Evolutionary conservation across 2,888 invertebrate species (phyloP).

Genomic region (Myathropa florea): DNA sequence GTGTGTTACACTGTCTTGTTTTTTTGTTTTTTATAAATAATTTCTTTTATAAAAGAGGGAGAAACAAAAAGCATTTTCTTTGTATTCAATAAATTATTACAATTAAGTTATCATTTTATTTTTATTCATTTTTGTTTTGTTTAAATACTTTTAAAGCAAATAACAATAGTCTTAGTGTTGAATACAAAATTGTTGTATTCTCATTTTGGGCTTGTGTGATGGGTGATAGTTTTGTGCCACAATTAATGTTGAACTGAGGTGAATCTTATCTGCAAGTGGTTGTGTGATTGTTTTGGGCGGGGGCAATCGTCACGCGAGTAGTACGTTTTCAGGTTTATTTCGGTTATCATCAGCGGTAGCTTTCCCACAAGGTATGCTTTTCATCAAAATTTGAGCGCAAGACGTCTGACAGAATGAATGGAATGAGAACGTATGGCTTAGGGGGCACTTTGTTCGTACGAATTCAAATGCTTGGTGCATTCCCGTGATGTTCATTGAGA

Average conservation of each 20-base stretch:
- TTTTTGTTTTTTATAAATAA: conserved; percentile 15
- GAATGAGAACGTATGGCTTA: background rate
- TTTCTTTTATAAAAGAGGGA: conserved; percentile 9
- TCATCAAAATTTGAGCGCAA: background rate
- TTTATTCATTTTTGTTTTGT: conserved; percentile 29
- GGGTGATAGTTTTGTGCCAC: conserved; percentile 21
- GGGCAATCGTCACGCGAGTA: background rate
- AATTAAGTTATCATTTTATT: conserved; percentile 38
- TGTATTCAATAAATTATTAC: conserved; percentile 63
- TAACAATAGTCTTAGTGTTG: conserved; percentile 53
- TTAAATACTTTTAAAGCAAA: conserved; percentile 5
- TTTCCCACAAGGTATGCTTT: background rate
- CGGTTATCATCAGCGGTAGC: background rate
- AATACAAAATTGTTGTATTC: conserved; percentile 41
- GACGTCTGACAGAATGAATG: background rate
- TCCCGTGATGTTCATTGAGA: too few relatives aligned
- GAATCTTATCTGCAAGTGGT: background rate
- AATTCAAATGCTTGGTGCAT: too few relatives aligned
- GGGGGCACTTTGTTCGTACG: too few relatives aligned
- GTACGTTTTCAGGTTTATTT: background rate
- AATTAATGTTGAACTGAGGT: conserved; percentile 6
- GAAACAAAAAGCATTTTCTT: background rate
- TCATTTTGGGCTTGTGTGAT: conserved; percentile 4
- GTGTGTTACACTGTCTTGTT: conserved; percentile 29
- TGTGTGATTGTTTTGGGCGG: background rate